Percentiles rank a stretch among this genome's conserved stretches.
These are phyloP conservation scores for Hedya salicella DNA, from an alignment of 2,888 invertebrate species.

Conservation along the genomic window DNA sequence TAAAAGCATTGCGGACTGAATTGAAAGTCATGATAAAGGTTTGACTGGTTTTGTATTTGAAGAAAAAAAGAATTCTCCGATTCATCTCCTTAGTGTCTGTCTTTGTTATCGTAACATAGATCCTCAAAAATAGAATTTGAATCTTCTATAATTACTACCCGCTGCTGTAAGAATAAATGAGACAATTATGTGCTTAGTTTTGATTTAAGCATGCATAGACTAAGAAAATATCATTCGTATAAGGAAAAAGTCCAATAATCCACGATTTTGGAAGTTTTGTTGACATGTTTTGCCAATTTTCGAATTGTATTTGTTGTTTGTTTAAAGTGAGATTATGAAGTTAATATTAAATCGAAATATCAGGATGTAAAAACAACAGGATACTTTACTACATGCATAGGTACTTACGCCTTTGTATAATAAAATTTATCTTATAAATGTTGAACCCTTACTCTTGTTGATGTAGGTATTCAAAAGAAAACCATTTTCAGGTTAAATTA, in stretches of 20 bases:
- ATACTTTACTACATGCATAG: not conserved
- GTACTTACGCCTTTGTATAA: not conserved
- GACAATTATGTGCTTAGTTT: constrained; percentile 1
- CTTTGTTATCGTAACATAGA: constrained; percentile 3
- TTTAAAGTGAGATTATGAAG: constrained; percentile 51
- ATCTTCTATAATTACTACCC: constrained; percentile 6
- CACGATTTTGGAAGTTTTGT: constrained; percentile 43
- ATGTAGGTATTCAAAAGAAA: too few species aligned
- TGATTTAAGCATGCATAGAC: constrained; percentile 24
- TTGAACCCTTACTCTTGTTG: not conserved
- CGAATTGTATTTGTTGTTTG: constrained; percentile 57
- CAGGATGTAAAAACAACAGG: not conserved
- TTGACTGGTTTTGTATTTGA: not conserved
- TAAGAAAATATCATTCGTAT: constrained; percentile 41
- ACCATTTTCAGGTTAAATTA: too few species aligned
- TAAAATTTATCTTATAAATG: not conserved
- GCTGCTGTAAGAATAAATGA: constrained; percentile 17
- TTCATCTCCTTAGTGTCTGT: not conserved
- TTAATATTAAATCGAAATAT: not conserved
- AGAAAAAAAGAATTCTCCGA: not conserved
- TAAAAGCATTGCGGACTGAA: not conserved
- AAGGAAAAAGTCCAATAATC: constrained; percentile 38
- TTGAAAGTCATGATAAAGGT: not conserved
- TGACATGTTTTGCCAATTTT: constrained; percentile 55
- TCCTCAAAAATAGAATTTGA: constrained; percentile 5